Evolutionary conservation across 2,888 invertebrate genomes (phyloP), one percentile per base, ranked within the genome.

Genomic region (Philonicus albiceps): DNA sequence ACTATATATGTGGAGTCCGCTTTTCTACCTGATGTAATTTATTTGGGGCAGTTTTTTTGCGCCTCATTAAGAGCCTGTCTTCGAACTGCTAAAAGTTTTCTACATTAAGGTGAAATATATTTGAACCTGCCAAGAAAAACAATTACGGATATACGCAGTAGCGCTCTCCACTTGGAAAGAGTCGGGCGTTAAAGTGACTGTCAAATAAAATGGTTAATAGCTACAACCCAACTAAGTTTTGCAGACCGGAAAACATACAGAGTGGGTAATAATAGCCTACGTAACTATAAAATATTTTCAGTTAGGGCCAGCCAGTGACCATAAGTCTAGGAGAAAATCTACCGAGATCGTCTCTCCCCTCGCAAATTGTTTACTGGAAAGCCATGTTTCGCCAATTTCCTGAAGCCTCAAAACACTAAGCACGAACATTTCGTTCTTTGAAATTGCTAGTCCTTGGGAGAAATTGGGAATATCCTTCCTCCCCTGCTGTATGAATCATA

Each of bases 191-290:
- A 84, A 84, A 84, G 73, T 84, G 84, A 84, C 55, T 84, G 84
- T 73, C 73, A 40, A 84, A 84, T 84, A 84, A 84, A 84, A 84
- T 84, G 84, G 72, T 84, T 72, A 84, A 84, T 84, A 73, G 84
- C 84, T 22, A 73, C 40, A 84, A 73, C 73, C 84, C 73, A 72
- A 84, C 72, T 43, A 40, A 72, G 40, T 73, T 43, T 73, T 84
- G 30, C 34, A 64, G 73, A 40, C 73, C 73, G 16, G 40, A 40
- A 84, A 37, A 84, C 40, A 73, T 30, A 37, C 34, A 84, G 64
- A 53, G 43, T 27, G 84, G 43, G 73, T 3, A 40, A 49, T 73
- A 73, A 43, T 43, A 27, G 84, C 84, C 19, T 43, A 30, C 43
- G 73, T 73, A 73, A 73, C 84, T 40, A 49, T 73, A 84, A 84